Base-by-base conservation (phyloP, 2,888 invertebrate genomes). In the Crepidodera aurea region DNA sequence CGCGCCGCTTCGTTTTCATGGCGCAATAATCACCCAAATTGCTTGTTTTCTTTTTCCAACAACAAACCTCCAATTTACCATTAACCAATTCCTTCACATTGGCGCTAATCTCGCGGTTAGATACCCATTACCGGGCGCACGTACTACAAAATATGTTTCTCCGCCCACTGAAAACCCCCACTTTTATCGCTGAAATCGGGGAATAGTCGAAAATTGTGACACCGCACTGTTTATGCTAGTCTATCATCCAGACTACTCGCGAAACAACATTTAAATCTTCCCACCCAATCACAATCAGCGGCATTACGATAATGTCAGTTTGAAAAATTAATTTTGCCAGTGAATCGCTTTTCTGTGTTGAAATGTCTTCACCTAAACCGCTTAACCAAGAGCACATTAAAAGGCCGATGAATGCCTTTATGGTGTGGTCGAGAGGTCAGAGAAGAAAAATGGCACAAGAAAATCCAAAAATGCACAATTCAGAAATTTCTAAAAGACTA, bases 401-500 rank as follows among this genome's bases (percentile, higher is more conserved):
- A 76, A 82, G 91, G 57, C 91, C 91, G 37, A 91, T 91, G 91
- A 91, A 91, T 79, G 91, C 91, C 8, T 91, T 91, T 79, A 91
- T 91, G 91, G 94, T 95, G 68, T 95, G 94, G 94, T 93, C 93
- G 1, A 83, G 94, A 27, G 93, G 93, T 4, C 94, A 94, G 79
- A 81, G 94, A 62, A 83, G 94, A 69, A 94, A 94, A 83, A 95
- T 95, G 91, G 94, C 94, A 0, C 94, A 94, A 78, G 94, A 95
- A 74, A 94, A 94, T 79, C 94, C 94, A 0, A 94, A 94, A 82
- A 94, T 94, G 94, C 94, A 94, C 83, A 94, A 94, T 78, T 93
- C 93, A 0, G 94, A 94, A 81, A 94, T 94, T 70, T 92, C 91
- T 59, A 94, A 94, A 79, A 82, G 94, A 67, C 84, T 95, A 29